Percentiles rank a stretch among this genome's conserved stretches.
Conservation (phyloP, 2,113 vertebrate species). For the Thamnophis sirtalis region DNA sequence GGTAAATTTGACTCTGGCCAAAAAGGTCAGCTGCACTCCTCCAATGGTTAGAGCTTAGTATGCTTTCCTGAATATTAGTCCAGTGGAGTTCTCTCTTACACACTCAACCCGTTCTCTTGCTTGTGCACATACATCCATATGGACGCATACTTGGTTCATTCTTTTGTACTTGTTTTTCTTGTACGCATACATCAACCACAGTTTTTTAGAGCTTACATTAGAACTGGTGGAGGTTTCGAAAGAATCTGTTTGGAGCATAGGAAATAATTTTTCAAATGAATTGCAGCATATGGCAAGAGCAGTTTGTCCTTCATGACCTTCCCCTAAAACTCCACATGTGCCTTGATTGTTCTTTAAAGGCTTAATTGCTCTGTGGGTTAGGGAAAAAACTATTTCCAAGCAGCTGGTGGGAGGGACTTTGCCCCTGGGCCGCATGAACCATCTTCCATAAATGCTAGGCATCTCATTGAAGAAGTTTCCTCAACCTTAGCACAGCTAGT, state of each 20-base stretch:
- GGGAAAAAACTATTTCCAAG: neutral
- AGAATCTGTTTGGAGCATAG: neutral
- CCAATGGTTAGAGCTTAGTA: neutral
- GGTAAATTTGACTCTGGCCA: neutral
- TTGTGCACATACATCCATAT: neutral
- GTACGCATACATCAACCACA: neutral
- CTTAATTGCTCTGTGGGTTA: neutral
- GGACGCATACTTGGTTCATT: neutral
- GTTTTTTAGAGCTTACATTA: neutral
- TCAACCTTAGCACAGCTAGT: neutral
- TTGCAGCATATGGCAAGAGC: neutral
- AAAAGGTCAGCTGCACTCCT: neutral
- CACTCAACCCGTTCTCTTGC: neutral
- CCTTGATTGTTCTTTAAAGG: neutral
- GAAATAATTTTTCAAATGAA: neutral
- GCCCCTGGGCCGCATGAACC: neutral
- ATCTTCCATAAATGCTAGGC: neutral
- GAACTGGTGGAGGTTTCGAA: neutral
- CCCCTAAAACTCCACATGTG: neutral
- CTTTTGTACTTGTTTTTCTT: neutral
- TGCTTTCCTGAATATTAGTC: neutral
- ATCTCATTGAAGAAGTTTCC: neutral
- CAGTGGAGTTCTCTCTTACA: neutral
- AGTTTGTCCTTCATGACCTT: neutral
- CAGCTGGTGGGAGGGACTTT: neutral